These are phyloP conservation scores for Perca flavescens DNA, from an alignment of 2,113 vertebrate genomes.

Conservation along the genomic window DNA sequence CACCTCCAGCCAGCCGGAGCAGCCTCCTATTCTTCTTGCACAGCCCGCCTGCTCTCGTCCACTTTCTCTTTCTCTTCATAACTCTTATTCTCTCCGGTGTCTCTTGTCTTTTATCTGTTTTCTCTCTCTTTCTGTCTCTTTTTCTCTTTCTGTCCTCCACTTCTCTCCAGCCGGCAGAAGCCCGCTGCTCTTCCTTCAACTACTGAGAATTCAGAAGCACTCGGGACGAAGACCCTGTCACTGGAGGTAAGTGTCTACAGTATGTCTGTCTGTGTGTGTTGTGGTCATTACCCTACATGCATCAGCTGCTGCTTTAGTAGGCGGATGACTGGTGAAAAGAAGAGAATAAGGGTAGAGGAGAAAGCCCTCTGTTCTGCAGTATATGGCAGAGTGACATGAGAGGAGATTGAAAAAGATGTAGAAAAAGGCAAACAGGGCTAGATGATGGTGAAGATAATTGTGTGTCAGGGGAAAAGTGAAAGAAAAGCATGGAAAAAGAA, in stretches of 20 bases:
- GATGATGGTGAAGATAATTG: not conserved
- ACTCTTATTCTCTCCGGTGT: conserved; percentile 54
- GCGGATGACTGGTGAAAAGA: conserved; percentile 2
- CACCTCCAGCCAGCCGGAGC: conserved; percentile 77
- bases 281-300: conserved; percentile 11
- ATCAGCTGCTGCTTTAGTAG: conserved; percentile 8
- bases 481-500: not conserved
- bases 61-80: conserved; percentile 66
- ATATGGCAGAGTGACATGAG: conserved; percentile 37
- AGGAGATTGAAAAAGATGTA: conserved; percentile 18
- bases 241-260: conserved; percentile 61
- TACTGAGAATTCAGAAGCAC: conserved; percentile 66
- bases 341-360: conserved; percentile 3
- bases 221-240: conserved; percentile 68
- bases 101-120: conserved; percentile 47
- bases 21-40: conserved; percentile 55
- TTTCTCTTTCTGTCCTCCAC: conserved; percentile 53
- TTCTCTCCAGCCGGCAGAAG: conserved; percentile 63
- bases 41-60: conserved; percentile 55
- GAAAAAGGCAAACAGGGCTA: not conserved
- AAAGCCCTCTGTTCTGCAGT: conserved; percentile 22
- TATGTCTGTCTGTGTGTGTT: not conserved
- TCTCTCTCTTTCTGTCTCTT: conserved; percentile 32
- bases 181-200: conserved; percentile 55
- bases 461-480: not conserved